Conservation (phyloP, 2,113 vertebrate species). For the Atherinomorus stipes region DNA sequence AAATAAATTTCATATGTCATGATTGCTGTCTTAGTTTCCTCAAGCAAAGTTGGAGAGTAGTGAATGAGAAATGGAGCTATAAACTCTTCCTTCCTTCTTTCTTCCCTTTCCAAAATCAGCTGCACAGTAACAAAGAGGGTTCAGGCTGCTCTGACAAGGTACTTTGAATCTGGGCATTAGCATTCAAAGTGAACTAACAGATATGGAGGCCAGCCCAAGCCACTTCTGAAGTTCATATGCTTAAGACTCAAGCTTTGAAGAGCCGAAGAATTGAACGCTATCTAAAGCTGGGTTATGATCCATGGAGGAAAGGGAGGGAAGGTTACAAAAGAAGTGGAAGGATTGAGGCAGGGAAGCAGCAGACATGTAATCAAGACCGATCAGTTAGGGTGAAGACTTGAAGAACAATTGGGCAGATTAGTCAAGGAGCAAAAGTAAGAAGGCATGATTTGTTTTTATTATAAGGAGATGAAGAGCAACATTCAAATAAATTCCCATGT, state of each 20-base stretch:
- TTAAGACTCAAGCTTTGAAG: conserved; percentile 75
- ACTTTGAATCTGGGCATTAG: conserved; percentile 64
- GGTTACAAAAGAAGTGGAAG: conserved; percentile 23
- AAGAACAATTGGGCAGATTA: conserved; percentile 70
- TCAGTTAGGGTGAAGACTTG: conserved; percentile 45
- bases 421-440: conserved; percentile 9
- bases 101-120: conserved; percentile 30
- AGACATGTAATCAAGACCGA: conserved; percentile 36
- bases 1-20: neutral
- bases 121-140: conserved; percentile 36
- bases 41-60: neutral
- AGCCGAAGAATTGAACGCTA: conserved; percentile 69
- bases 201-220: conserved; percentile 59
- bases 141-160: conserved; percentile 37
- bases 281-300: conserved; percentile 75
- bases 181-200: conserved; percentile 67
- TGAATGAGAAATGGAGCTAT: conserved; percentile 5
- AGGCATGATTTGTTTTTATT: conserved; percentile 26
- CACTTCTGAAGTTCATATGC: conserved; percentile 70
- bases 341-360: conserved; percentile 16
- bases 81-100: conserved; percentile 5
- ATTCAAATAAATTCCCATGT: conserved; percentile 33
- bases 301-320: conserved; percentile 37
- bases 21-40: conserved; percentile 16
- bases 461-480: conserved; percentile 7